A percentile compares a stretch with the other conserved stretches of the same genome.
Evolutionary conservation across 2,797 vertebrate genomes (phyloP).

Genomic region (Myotis pilosus): DNA sequence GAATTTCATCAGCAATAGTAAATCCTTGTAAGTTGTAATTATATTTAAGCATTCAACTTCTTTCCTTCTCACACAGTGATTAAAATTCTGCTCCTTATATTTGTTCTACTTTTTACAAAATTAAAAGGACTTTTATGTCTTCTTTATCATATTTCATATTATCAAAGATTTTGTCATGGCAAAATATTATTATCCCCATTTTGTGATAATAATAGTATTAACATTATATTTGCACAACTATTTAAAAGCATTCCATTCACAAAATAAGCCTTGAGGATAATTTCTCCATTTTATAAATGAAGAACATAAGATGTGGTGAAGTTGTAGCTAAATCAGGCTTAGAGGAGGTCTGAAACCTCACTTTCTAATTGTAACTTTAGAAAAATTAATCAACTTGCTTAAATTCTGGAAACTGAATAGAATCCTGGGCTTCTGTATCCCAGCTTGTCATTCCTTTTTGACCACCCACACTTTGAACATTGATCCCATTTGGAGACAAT

Average conservation of each 20-base stretch:
- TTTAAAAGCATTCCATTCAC: constrained; percentile 22
- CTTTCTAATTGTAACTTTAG: not conserved
- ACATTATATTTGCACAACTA: constrained; percentile 43
- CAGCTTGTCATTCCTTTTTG: not conserved
- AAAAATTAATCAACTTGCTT: not conserved
- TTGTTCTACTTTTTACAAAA: not conserved
- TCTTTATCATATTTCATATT: constrained; percentile 41
- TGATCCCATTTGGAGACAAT: not conserved
- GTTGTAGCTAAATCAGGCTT: not conserved
- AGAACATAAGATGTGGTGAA: not conserved
- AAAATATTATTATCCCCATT: constrained; percentile 49
- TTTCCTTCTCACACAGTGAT: not conserved
- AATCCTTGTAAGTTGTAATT: constrained; percentile 30
- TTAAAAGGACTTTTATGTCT: not conserved
- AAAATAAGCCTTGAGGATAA: not conserved
- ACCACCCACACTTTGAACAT: not conserved
- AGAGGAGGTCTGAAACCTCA: not conserved
- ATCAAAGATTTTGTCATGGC: constrained; percentile 25
- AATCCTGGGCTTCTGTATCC: not conserved
- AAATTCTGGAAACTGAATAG: not conserved
- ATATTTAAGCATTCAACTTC: not conserved
- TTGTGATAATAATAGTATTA: constrained; percentile 24
- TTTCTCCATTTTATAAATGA: not conserved
- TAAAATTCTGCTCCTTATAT: constrained; percentile 4
- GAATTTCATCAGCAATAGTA: not conserved